A percentile compares a stretch with the other conserved stretches of the same genome.
phyloP scores from a whole-genome alignment of 2,797 vertebrate species.

The Bradypodion pumilum region DNA sequence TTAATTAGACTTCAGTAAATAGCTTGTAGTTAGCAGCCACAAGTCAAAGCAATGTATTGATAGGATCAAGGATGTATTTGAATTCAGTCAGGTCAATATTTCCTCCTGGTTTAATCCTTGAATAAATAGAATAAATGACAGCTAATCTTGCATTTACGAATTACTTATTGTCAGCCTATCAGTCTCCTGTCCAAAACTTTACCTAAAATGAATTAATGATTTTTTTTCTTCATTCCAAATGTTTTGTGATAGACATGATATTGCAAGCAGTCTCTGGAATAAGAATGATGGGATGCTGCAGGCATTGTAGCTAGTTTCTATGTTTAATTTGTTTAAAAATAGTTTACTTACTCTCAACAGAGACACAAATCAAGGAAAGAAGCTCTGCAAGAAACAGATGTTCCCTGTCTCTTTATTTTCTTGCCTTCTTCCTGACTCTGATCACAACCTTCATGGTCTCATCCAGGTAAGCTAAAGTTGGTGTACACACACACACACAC shows the following conservation, averaged over 20 bases:
- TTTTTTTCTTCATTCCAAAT: slow-evolving; percentile 26
- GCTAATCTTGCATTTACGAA: slow-evolving; percentile 7
- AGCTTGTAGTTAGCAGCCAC: background rate
- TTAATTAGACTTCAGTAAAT: background rate
- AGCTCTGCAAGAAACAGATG: background rate
- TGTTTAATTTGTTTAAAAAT: slow-evolving; percentile 15
- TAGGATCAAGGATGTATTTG: rapidly evolving
- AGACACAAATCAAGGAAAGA: background rate
- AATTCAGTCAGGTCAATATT: background rate
- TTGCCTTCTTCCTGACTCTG: background rate
- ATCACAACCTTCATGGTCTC: background rate
- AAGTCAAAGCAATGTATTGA: background rate
- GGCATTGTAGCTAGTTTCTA: slow-evolving; percentile 3
- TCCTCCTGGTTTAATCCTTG: background rate
- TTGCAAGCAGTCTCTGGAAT: slow-evolving; percentile 22
- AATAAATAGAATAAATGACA: slow-evolving; percentile 12
- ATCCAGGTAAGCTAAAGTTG: too few relatives aligned
- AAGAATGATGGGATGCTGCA: background rate
- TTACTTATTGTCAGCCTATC: slow-evolving; percentile 31
- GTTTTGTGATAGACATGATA: background rate
- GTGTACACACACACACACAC: too few relatives aligned
- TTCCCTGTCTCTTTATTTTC: background rate
- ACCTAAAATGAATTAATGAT: slow-evolving; percentile 23
- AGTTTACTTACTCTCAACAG: slow-evolving; percentile 9
- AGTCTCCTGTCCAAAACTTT: slow-evolving; percentile 13